Base-by-base conservation (phyloP, 2,888 invertebrate genomes). In the Parapristionchus giblindavisi region DNA sequence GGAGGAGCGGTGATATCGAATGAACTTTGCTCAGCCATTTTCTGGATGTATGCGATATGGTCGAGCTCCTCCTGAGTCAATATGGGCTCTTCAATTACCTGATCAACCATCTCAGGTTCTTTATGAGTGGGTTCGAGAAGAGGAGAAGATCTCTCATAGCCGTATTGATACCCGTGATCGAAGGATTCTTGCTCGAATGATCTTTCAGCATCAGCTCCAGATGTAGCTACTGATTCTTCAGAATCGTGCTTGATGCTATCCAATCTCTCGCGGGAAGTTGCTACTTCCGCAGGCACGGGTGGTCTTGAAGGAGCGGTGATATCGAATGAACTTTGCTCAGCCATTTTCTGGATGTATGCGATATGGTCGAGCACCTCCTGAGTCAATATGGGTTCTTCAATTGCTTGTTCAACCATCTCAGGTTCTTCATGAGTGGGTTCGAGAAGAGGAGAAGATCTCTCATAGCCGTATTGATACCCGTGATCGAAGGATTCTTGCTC, bases 21-120 rank as follows among this genome's bases (percentile, higher is more conserved):
- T 4, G 56, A 56, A 29, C 56, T 56, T 34, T 56, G 56, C 56
- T 56, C 56, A 17, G 56, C 56, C 56, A 56, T 56, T 34, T 56
- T 56, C 56, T 56, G 56, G 56, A 56, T 56, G 29, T 56, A 56
- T 29, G 56, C 56, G 56, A 56, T 56, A 34, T 56, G 56, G n/a
- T 56, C 56, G 34, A 56, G 56, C 56, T 56, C 56, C 34, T 56
- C 56, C 29, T 56, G 56, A 56, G 56, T 56, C 29, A 56, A 34
- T 2, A 56, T 34, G 6, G 56, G 56, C 56, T 56, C 56, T 34
- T 56, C 56, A 17, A 56, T 56, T 1, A 6, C 56, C 34, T 56
- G 27, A 8, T 29, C 29, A 21, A 27, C 5, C 56, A 29, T 56
- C 6, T 56, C 56, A 5, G 56, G 29, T 34, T 56, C 56, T n/a